phyloP scores from a whole-genome alignment of 2,888 invertebrate genomes.

The Petrophora chlorosata region DNA sequence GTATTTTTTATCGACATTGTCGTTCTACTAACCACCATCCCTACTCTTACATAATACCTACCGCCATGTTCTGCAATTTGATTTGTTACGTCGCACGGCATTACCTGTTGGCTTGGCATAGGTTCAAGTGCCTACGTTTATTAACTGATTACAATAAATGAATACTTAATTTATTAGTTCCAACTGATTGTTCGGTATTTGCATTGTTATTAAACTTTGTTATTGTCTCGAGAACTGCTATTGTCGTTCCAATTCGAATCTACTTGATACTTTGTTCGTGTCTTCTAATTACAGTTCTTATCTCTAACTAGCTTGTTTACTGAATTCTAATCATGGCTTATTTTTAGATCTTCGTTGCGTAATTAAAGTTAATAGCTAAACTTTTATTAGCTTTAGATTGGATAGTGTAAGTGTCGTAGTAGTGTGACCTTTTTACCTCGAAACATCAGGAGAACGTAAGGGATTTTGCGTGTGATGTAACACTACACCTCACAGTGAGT shows the following conservation, averaged over 20 bases:
- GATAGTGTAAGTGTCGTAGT: too few relatives aligned
- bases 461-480: too few relatives aligned
- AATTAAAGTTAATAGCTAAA: too few relatives aligned
- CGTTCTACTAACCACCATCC: neutral
- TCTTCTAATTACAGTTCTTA: too few relatives aligned
- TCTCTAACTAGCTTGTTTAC: too few relatives aligned
- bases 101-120: constrained; percentile 48
- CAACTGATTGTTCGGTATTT: constrained; percentile 18
- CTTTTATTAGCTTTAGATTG: too few relatives aligned
- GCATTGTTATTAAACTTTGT: constrained; percentile 16
- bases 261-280: too few relatives aligned
- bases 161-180: constrained; percentile 24
- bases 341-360: too few relatives aligned
- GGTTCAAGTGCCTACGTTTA: constrained; percentile 43
- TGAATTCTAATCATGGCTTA: too few relatives aligned
- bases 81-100: constrained; percentile 39
- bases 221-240: constrained; percentile 3
- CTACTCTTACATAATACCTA: constrained; percentile 37
- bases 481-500: neutral
- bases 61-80: constrained; percentile 47
- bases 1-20: constrained; percentile 1
- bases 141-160: constrained; percentile 32
- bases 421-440: too few relatives aligned
- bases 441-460: too few relatives aligned
- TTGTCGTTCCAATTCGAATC: neutral